These are phyloP conservation scores for Furcifer pardalis DNA, from an alignment of 2,797 vertebrate species.

Conservation along the genomic window DNA sequence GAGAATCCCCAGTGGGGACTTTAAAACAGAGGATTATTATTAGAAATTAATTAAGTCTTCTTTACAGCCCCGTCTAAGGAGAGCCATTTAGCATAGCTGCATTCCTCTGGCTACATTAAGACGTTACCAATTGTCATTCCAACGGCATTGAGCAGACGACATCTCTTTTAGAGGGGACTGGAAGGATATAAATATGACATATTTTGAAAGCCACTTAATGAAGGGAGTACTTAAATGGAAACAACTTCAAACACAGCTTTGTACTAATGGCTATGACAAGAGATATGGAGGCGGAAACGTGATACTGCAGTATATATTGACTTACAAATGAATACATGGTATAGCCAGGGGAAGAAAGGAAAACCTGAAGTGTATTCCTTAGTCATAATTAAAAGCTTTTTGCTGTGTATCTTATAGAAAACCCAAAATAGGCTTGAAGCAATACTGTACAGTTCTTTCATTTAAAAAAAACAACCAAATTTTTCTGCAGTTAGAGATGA, in stretches of 20 bases:
- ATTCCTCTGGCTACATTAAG: constrained; percentile 62
- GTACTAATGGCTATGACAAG: constrained; percentile 40
- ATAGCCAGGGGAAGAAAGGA: not conserved
- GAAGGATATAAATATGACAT: constrained; percentile 58
- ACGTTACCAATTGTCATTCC: constrained; percentile 66
- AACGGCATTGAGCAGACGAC: not conserved
- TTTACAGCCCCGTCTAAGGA: constrained; percentile 63
- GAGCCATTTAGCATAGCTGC: constrained; percentile 56
- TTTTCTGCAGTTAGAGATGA: too few relatives aligned
- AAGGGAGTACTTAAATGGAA: constrained; percentile 53
- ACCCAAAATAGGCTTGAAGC: not conserved
- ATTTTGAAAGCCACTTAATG: constrained; percentile 57
- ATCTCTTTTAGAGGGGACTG: constrained; percentile 51
- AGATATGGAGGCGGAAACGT: constrained; percentile 32
- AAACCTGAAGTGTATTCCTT: not conserved
- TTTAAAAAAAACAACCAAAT: too few relatives aligned
- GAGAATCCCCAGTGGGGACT: constrained; percentile 59
- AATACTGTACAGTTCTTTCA: constrained; percentile 14
- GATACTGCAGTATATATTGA: constrained; percentile 27
- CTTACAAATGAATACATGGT: constrained; percentile 20
- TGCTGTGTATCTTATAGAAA: constrained; percentile 5
- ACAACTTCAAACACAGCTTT: constrained; percentile 57
- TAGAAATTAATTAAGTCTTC: constrained; percentile 75
- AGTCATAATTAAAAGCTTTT: constrained; percentile 6
- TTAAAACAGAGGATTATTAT: constrained; percentile 72